phyloP scores from a whole-genome alignment of 2,797 vertebrate species.

The Choloepus didactylus region DNA sequence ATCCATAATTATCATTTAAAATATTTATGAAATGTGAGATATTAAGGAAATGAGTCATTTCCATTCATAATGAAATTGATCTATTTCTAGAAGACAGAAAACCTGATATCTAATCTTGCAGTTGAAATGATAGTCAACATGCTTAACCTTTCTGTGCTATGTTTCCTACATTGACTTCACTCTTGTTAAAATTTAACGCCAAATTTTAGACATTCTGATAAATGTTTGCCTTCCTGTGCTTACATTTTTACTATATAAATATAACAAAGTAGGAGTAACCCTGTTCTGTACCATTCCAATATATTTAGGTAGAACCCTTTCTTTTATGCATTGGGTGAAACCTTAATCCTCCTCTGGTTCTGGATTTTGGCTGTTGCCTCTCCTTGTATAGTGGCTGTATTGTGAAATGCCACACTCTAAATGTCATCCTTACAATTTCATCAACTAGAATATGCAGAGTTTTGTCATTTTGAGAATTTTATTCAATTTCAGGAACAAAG shows the following conservation, averaged over 20 bases:
- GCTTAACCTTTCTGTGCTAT: not conserved
- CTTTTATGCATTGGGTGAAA: not conserved
- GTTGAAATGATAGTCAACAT: not conserved
- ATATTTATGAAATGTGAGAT: not conserved
- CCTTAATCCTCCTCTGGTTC: not conserved
- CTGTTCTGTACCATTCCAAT: not conserved
- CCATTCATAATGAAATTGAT: not conserved
- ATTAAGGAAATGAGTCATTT: not conserved
- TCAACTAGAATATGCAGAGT: not conserved
- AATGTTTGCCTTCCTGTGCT: not conserved
- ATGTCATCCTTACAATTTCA: not conserved
- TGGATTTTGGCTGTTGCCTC: not conserved
- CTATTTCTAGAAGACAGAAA: not conserved
- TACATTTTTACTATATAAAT: not conserved
- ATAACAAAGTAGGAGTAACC: not conserved
- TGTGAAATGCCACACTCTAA: not conserved
- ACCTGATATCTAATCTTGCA: not conserved
- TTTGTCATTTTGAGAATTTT: not conserved
- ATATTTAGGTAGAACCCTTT: not conserved
- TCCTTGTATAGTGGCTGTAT: not conserved
- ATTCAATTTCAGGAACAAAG: not conserved
- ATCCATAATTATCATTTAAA: not conserved
- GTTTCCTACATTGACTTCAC: not conserved
- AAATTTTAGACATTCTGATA: not conserved
- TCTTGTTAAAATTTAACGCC: constrained; percentile 4